Base-by-base conservation (phyloP, 2,113 vertebrate genomes). In the Percina caprodes region DNA sequence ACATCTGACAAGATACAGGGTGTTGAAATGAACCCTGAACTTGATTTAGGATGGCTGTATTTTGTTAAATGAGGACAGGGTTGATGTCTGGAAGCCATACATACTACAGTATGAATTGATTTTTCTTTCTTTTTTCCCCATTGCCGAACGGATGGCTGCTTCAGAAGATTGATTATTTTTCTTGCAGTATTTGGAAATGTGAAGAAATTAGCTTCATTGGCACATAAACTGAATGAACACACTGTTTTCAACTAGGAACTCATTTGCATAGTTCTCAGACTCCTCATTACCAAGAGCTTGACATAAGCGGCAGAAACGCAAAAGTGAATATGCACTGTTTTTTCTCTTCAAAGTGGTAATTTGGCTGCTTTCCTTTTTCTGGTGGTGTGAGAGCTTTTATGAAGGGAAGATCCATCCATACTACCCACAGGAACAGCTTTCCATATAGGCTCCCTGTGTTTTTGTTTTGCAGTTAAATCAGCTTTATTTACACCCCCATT, bases 401-500 rank as follows among this genome's bases (percentile, higher is more conserved):
- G 55, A 88, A 42, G 9, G 16, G 48, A n/a, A 8, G 35, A 75
- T 79, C 61, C 77, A 61, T 84, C 77, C 63, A 54, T 46, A 55
- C 62, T 75, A 80, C 66, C 56, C 69, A 26, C 66, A 46, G 66
- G 23, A 83, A 63, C 46, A 60, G 81, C 80, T 82, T 69, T 69
- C 46, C 46, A 26, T 58, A 63, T 35, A 45, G 35, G 35, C 74
- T 69, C 33, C 13, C 15, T 68, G 61, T 76, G 60, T 74, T 86
- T 91, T 86, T 87, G 78, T 88, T 90, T 85, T 65, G 62, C 80
- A 79, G 80, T 91, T 89, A 80, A 86, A 92, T 91, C 60, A 45
- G 83, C 90, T 85, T 93, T 87, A 92, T 94, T 94, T 93, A 88
- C 86, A 91, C 83, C 54, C 84, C 74, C 90, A 91, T 93, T 93